Percentiles rank a stretch among this genome's conserved stretches.
Conservation (phyloP, 2,113 vertebrate genomes). For the Chlamydotis undulata region DNA sequence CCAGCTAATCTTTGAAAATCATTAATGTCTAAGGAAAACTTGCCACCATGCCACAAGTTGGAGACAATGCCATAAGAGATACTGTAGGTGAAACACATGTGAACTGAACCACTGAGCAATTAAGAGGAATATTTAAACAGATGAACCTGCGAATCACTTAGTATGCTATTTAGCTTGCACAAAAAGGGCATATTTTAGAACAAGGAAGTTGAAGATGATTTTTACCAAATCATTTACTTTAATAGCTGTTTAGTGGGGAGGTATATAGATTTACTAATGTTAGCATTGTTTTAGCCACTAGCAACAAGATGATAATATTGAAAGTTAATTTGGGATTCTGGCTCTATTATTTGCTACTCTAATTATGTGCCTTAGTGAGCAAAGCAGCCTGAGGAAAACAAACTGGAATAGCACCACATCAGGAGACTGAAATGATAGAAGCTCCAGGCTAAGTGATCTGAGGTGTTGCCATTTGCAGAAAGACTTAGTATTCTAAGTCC, state of each 20-base stretch:
- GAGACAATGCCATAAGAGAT: not conserved
- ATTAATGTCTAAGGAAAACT: not conserved
- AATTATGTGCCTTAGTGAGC: conserved; percentile 66
- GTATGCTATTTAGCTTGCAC: not conserved
- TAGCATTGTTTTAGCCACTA: conserved; percentile 55
- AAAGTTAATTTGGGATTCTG: conserved; percentile 63
- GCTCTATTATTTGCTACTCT: conserved; percentile 61
- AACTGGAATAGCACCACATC: conserved; percentile 5
- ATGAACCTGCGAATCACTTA: not conserved
- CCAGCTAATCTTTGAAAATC: not conserved
- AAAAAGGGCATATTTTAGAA: not conserved
- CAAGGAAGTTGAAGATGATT: not conserved
- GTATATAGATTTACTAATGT: conserved; percentile 44
- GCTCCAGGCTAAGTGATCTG: conserved; percentile 18
- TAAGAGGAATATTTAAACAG: not conserved
- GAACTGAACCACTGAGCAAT: not conserved
- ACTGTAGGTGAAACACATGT: not conserved
- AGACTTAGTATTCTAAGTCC: not conserved
- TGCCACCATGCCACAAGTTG: not conserved
- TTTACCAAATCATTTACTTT: conserved; percentile 58
- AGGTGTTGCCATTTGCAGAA: not conserved
- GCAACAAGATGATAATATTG: conserved; percentile 50
- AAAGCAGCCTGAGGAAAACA: conserved; percentile 45
- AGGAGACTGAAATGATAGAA: conserved; percentile 30
- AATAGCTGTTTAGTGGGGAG: conserved; percentile 33